Percentiles rank a stretch among this genome's conserved stretches.
Conservation (phyloP, 2,797 vertebrate species). For the Sciurus carolinensis region DNA sequence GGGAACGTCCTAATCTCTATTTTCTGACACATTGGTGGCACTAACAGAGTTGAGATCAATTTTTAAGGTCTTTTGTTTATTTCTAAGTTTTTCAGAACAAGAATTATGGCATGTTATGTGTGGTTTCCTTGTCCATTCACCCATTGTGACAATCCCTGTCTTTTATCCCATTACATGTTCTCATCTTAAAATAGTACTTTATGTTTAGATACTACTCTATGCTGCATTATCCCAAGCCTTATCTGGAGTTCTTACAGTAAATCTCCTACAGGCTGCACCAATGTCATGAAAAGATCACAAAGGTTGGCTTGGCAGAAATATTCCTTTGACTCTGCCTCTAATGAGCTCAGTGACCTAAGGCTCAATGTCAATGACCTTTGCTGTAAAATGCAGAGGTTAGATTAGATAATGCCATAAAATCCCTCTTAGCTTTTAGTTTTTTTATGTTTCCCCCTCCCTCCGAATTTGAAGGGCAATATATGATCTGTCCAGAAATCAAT, state of each 20-base stretch:
- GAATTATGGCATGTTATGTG: conserved; percentile 32
- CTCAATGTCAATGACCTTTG: conserved; percentile 29
- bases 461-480: conserved; percentile 51
- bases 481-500: conserved; percentile 33
- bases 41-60: conserved; percentile 23
- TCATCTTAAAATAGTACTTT: conserved; percentile 66
- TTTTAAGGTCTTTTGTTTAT: conserved; percentile 53
- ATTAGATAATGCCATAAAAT: conserved; percentile 70
- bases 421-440: conserved; percentile 56
- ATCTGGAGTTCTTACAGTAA: conserved; percentile 50
- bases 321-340: conserved; percentile 43
- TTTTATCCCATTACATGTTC: not conserved
- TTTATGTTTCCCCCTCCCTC: conserved; percentile 4
- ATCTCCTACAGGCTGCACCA: not conserved
- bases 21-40: conserved; percentile 26
- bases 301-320: conserved; percentile 35
- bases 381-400: conserved; percentile 59
- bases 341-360: conserved; percentile 62
- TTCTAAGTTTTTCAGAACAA: conserved; percentile 43
- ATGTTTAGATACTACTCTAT: conserved; percentile 36
- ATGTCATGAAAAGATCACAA: conserved; percentile 67
- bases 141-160: not conserved
- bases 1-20: conserved; percentile 25
- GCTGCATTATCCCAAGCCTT: conserved; percentile 27
- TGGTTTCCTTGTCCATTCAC: conserved; percentile 26